These are phyloP conservation scores for Lathamus discolor DNA, from an alignment of 2,113 vertebrate species.

Conservation along the genomic window DNA sequence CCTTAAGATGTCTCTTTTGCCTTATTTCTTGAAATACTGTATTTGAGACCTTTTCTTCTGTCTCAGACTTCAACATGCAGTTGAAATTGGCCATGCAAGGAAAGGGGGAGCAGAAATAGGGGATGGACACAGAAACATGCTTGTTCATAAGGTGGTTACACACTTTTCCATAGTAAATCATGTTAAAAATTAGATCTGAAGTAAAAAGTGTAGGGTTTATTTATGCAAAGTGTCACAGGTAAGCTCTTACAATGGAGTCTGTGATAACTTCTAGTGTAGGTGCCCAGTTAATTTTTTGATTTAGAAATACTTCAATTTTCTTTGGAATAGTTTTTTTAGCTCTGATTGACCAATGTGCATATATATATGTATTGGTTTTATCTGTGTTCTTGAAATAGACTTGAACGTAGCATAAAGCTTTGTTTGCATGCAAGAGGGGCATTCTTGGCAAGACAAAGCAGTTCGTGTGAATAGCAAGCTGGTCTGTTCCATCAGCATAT, in stretches of 20 bases:
- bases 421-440: neutral
- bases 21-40: neutral
- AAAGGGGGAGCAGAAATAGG: neutral
- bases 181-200: neutral
- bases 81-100: neutral
- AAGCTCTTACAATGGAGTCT: neutral
- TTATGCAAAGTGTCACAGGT: neutral
- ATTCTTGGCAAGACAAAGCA: neutral
- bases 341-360: neutral
- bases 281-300: neutral
- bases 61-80: fast-evolving
- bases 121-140: neutral
- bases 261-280: neutral
- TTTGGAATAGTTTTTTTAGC: neutral
- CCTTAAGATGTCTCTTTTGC: neutral
- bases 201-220: neutral
- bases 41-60: neutral
- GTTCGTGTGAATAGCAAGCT: neutral
- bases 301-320: neutral
- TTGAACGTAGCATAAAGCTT: neutral
- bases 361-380: neutral
- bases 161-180: neutral
- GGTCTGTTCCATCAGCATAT: neutral
- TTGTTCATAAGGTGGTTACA: neutral
- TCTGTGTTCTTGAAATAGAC: neutral